Conservation (phyloP, 2,113 vertebrate genomes). For the Origma solitaria region DNA sequence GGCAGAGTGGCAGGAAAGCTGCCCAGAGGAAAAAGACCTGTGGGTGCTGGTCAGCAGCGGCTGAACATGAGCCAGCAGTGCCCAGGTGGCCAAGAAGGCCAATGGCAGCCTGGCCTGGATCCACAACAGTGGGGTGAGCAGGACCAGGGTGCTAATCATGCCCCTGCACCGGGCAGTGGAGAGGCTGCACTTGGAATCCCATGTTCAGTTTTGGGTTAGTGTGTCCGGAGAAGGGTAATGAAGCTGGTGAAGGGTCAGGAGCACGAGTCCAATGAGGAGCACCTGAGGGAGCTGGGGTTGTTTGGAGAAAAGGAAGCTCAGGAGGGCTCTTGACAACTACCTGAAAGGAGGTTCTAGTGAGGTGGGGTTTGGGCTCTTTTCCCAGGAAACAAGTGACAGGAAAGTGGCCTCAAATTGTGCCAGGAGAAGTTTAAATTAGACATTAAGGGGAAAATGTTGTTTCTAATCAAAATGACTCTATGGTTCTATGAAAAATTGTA, state of each 20-base stretch:
- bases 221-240: background rate
- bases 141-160: background rate
- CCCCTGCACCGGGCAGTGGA: too few species aligned
- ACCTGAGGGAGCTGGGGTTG: background rate
- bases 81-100: background rate
- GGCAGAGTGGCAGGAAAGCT: background rate
- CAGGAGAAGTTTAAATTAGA: background rate
- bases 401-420: background rate
- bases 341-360: background rate
- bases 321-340: background rate
- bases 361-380: background rate
- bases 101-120: background rate
- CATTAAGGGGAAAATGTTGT: background rate
- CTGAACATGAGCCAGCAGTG: background rate
- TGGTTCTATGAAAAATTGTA: background rate
- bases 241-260: background rate
- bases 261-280: rapidly evolving
- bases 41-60: background rate
- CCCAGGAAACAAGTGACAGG: background rate
- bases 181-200: background rate
- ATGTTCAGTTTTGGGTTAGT: background rate
- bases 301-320: background rate
- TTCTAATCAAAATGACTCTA: background rate
- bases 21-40: background rate
- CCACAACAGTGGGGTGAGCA: background rate